Evolutionary conservation across 2,797 vertebrate species (phyloP), one percentile per base, ranked within the genome.

Genomic region (Chelon labrosus): DNA sequence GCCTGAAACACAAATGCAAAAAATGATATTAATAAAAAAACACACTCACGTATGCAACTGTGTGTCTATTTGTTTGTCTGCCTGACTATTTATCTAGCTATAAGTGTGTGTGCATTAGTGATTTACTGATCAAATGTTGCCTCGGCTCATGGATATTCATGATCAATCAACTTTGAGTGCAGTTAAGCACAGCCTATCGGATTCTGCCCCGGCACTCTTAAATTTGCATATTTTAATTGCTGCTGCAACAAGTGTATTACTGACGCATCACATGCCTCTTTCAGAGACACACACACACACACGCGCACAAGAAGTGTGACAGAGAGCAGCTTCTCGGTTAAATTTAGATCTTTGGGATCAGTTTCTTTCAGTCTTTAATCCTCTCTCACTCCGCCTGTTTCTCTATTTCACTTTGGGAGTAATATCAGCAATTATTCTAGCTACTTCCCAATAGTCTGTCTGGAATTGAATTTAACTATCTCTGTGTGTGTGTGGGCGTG

Each of bases 161-260:
- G 39, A 84, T 70, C 76, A 88, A 86, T 91, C 86, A 82, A 31
- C 71, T 22, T 16, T 19, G 69, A 86, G 80, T 75, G 85, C 87
- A 86, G 76, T 78, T 90, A 80, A 87, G 78, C 85, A 73, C 77
- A 70, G 80, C 88, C 88, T 81, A 87, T 90, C 83, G 83, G 78
- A 85, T 85, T 81, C 47, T 83, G 68, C 68, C 79, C 75, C 1
- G 51, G 80, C 82, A 73, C 67, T 66, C 38, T 19, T 52, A 44
- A 68, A 91, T 92, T 86, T 88, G 58, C 89, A 91, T 85, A 88
- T 88, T 90, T 85, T 88, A 91, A 91, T 91, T 90, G 85, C 78
- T 73, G 58, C 77, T 10, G 64, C 82, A 79, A 77, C 11, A 57
- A 83, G 75, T 87, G 65, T 63, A 75, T 83, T 71, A 82, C 74